Percentiles rank a stretch among this genome's conserved stretches.
Evolutionary conservation across 35 echinoderm and acorn worm species (phyloP).

Genomic region (Hemicentrotus pulcherrimus): DNA sequence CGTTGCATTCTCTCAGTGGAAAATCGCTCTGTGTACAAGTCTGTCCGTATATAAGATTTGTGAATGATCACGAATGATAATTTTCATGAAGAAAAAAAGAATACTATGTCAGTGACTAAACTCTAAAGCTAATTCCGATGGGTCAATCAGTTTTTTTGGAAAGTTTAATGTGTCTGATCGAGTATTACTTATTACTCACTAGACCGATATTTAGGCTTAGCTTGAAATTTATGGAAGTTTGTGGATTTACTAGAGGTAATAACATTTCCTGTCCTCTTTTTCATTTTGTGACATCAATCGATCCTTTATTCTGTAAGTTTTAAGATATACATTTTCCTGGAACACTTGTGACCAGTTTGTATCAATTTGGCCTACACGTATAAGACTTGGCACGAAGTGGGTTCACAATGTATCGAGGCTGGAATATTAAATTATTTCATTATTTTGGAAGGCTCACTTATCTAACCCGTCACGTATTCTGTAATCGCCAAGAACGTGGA

Average conservation of each 20-base stretch:
- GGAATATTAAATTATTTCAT: background rate
- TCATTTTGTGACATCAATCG: too few species aligned
- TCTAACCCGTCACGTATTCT: background rate
- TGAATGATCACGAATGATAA: background rate
- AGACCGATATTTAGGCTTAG: background rate
- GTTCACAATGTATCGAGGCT: background rate
- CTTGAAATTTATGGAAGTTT: too few species aligned
- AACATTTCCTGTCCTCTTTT: too few species aligned
- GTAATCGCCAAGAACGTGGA: background rate
- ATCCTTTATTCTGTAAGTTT: background rate
- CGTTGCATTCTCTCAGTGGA: background rate
- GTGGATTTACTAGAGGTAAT: too few species aligned
- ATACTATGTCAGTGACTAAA: background rate
- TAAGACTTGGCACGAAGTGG: background rate
- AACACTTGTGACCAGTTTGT: too few species aligned
- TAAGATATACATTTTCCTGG: background rate
- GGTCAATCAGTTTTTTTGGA: background rate
- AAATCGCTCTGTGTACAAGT: background rate
- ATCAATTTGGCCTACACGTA: too few species aligned
- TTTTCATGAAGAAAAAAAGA: background rate
- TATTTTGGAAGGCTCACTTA: background rate
- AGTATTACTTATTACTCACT: background rate
- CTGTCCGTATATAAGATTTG: background rate
- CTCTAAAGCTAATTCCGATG: background rate
- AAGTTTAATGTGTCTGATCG: background rate